phyloP scores from a whole-genome alignment of 2,113 vertebrate species.

The Trichechus manatus region DNA sequence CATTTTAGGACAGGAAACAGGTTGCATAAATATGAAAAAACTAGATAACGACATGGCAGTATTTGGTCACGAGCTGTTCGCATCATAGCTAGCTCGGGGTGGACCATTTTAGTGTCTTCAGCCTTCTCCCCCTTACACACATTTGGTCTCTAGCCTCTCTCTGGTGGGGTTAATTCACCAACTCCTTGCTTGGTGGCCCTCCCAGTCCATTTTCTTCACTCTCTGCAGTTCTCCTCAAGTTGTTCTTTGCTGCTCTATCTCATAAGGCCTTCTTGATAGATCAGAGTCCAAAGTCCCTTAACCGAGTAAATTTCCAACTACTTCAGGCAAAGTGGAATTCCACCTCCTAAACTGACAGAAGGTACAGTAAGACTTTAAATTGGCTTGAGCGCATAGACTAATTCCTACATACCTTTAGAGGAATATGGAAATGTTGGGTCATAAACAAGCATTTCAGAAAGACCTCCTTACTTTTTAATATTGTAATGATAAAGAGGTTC shows the following conservation, averaged over 20 bases:
- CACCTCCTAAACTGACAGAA: background rate
- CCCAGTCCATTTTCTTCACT: background rate
- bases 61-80: background rate
- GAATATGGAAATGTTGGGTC: background rate
- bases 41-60: background rate
- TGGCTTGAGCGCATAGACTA: background rate
- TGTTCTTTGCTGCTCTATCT: background rate
- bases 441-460: constrained; percentile 22
- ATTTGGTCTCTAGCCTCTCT: background rate
- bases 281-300: background rate
- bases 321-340: background rate
- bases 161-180: background rate
- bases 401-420: background rate
- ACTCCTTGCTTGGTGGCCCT: background rate
- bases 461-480: background rate
- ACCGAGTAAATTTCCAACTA: background rate
- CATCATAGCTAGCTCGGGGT: background rate
- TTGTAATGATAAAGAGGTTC: background rate
- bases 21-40: background rate
- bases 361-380: background rate
- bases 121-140: background rate
- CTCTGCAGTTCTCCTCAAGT: too few species aligned
- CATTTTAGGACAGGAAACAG: background rate
- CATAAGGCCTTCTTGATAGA: background rate
- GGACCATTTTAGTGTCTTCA: background rate